These are phyloP conservation scores for Melinaea menophilus DNA, from an alignment of 2,888 invertebrate species.

Conservation along the genomic window DNA sequence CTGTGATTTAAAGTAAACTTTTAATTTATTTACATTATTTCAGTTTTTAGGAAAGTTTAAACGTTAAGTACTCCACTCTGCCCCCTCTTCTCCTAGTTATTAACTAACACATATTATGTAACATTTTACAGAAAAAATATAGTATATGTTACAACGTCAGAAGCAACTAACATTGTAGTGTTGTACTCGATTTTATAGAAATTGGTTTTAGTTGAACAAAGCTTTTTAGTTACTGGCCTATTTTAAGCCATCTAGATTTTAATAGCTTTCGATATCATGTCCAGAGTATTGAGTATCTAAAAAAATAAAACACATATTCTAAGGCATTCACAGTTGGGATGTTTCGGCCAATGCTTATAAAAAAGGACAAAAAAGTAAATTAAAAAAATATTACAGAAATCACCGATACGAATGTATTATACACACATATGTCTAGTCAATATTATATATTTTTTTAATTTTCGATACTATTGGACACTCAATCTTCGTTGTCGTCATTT, in stretches of 20 bases:
- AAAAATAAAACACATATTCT: slow-evolving; percentile 21
- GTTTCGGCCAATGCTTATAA: no score
- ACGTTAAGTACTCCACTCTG: no score
- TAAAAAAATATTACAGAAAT: slow-evolving; percentile 9
- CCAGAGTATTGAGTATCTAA: slow-evolving; percentile 24
- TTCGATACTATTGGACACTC: no score
- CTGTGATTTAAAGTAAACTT: no score
- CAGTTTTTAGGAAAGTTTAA: no score
- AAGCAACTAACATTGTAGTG: slow-evolving; percentile 50
- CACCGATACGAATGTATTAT: slow-evolving; percentile 3
- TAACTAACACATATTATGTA: slow-evolving; percentile 17
- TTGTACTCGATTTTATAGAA: slow-evolving; percentile 50
- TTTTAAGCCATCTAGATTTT: slow-evolving; percentile 19
- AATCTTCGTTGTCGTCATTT: no score
- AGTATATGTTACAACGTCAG: slow-evolving; percentile 57
- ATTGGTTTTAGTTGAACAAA: slow-evolving; percentile 48
- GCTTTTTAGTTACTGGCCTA: slow-evolving; percentile 35
- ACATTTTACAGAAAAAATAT: slow-evolving; percentile 57
- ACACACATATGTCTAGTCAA: no score
- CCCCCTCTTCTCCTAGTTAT: no score
- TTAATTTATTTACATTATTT: no score
- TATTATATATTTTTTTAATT: no score
- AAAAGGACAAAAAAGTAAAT: no score
- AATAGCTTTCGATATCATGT: slow-evolving; percentile 22
- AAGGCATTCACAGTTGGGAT: no score